A percentile compares a stretch with the other conserved stretches of the same genome.
phyloP scores from a whole-genome alignment of 2,113 vertebrate species.

The Ceyx margarethae region DNA sequence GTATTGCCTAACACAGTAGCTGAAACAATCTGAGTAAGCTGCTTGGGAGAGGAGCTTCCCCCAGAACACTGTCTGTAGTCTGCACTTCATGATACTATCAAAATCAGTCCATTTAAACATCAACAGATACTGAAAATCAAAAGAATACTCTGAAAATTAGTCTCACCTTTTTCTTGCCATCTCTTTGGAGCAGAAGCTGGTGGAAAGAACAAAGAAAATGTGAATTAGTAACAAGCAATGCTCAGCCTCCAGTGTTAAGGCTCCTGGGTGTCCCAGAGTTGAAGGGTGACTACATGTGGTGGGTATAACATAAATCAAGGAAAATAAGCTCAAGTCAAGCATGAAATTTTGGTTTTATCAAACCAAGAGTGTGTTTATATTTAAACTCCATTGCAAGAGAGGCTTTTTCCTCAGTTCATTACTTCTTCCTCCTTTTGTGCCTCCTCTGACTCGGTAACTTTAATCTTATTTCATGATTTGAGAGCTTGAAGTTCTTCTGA shows the following conservation, averaged over 20 bases:
- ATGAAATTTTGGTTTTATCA: background rate
- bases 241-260: background rate
- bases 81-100: background rate
- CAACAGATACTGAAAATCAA: background rate
- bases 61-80: background rate
- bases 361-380: background rate
- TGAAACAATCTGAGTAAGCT: background rate
- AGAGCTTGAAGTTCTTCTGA: background rate
- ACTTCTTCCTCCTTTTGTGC: background rate
- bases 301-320: background rate
- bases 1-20: background rate
- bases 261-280: background rate
- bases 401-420: background rate
- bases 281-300: background rate
- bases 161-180: constrained; percentile 49
- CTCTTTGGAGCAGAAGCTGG: constrained; percentile 17
- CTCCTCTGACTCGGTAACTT: background rate
- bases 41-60: background rate
- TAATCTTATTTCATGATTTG: background rate
- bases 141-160: constrained; percentile 3
- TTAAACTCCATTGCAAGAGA: background rate
- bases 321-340: background rate
- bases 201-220: constrained; percentile 42
- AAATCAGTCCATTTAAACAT: background rate
- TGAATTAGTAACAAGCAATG: constrained; percentile 8